These are phyloP conservation scores for Drosophila lutescens DNA, from an alignment of 2,888 invertebrate species.

Conservation along the genomic window DNA sequence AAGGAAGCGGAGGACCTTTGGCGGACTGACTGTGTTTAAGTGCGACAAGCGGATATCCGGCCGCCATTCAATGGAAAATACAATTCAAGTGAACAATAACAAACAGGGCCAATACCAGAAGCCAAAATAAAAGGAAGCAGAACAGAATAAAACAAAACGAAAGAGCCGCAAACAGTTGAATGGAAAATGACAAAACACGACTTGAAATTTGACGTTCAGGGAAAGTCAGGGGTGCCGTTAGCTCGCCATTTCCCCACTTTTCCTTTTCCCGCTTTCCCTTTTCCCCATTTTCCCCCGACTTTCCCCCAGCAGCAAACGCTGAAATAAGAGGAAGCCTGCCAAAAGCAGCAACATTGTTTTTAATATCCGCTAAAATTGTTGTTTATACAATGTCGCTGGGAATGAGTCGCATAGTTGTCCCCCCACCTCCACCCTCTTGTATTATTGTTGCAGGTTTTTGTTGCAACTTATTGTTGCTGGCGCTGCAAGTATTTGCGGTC, in stretches of 20 bases:
- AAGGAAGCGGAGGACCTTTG: conserved; percentile 21
- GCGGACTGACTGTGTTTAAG: conserved; percentile 52
- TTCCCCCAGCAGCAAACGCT: conserved; percentile 6
- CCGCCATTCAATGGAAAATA: conserved; percentile 58
- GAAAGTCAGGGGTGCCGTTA: conserved; percentile 20
- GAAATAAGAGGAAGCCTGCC: conserved; percentile 13
- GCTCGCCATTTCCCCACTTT: conserved; percentile 5
- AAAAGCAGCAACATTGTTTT: conserved; percentile 72
- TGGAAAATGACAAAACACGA: conserved; percentile 70
- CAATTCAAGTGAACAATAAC: conserved; percentile 48
- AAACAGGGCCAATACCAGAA: conserved; percentile 35
- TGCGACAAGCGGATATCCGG: conserved; percentile 71
- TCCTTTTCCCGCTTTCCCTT: neutral
- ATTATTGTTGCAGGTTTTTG: conserved; percentile 17
- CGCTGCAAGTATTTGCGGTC: conserved; percentile 43
- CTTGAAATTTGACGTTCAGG: conserved; percentile 64
- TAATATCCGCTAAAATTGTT: conserved; percentile 79
- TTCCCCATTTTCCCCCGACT: neutral
- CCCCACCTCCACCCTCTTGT: neutral
- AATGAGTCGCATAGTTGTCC: conserved; percentile 61
- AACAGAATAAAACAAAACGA: conserved; percentile 4
- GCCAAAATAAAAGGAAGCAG: conserved; percentile 20
- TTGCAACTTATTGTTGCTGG: conserved; percentile 22
- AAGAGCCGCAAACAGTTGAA: conserved; percentile 46
- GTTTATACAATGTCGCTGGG: conserved; percentile 73